Evolutionary conservation across 2,113 vertebrate genomes (phyloP).

Genomic region (Scortum barcoo): DNA sequence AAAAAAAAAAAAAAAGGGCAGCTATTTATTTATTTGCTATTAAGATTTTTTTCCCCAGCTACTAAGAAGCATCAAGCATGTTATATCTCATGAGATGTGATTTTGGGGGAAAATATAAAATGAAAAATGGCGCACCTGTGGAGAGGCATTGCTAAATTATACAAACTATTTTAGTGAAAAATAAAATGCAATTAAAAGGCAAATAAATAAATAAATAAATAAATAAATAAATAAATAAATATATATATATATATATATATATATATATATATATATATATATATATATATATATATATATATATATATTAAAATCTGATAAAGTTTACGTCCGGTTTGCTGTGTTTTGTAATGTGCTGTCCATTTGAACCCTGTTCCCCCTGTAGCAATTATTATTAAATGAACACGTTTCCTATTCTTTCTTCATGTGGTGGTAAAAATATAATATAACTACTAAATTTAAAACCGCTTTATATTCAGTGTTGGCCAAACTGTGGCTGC

Average conservation of each 20-base stretch:
- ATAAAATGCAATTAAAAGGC: background rate
- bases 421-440: background rate
- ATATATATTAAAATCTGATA: no score
- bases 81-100: background rate
- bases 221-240: no score
- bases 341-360: background rate
- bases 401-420: background rate
- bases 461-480: background rate
- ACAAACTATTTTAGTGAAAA: background rate
- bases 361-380: background rate
- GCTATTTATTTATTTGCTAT: background rate
- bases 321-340: background rate
- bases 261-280: no score
- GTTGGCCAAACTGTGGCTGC: background rate
- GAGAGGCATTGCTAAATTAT: background rate
- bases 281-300: no score
- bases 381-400: background rate
- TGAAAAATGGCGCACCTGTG: background rate
- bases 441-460: background rate
- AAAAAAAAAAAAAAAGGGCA: no score
- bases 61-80: background rate
- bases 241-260: no score
- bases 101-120: background rate
- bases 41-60: background rate
- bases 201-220: background rate